Base-by-base conservation (phyloP, 2,888 invertebrate species). In the Eupelmus urozonus region DNA sequence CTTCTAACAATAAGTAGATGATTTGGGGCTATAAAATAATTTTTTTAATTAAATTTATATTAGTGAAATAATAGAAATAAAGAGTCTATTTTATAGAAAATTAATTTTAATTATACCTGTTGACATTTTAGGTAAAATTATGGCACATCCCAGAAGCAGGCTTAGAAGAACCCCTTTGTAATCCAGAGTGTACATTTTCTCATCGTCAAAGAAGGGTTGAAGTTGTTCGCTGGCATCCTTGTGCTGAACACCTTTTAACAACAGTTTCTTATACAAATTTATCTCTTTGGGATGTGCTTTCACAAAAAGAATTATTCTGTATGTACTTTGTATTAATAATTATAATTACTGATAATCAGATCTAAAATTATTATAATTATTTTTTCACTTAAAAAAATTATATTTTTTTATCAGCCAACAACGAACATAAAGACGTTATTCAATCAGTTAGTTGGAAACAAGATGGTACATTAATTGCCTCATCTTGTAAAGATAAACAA, bases 401-500 rank as follows among this genome's bases (percentile, higher is more conserved):
- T n/a, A n/a, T n/a, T n/a, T n/a, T n/a, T n/a, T n/a, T 55, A 23
- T 34, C 82, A 94, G 94, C 92, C 45, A 94, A 94, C 87, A 93
- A 92, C 84, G 94, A 94, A 81, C 97, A 97, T 87, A 92, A 93
- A 0, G 97, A 97, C 85, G 96, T 96, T 11, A 95, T 98, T 83
- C 97, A 97, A 87, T 96, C 96, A 0, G 92, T 96, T 0, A 95
- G 95, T 80, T 98, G 98, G 98, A 96, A 96, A 88, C 93, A 94
- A 81, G 96, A 97, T 87, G 98, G 98, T 11, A 92, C 92, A 69
- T 91, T 93, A 1, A 87, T 98, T 70, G 96, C 95, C 5, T 96
- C 97, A 0, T 96, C 97, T 0, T 96, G 96, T 90, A 98, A 97
- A 90, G 98, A 98, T 90, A 96, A 96, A 88, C 94, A 94, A 89